A percentile compares a stretch with the other conserved stretches of the same genome.
phyloP scores from a whole-genome alignment of 1,140 invertebrate species.

The Caenorhabditis latens region DNA sequence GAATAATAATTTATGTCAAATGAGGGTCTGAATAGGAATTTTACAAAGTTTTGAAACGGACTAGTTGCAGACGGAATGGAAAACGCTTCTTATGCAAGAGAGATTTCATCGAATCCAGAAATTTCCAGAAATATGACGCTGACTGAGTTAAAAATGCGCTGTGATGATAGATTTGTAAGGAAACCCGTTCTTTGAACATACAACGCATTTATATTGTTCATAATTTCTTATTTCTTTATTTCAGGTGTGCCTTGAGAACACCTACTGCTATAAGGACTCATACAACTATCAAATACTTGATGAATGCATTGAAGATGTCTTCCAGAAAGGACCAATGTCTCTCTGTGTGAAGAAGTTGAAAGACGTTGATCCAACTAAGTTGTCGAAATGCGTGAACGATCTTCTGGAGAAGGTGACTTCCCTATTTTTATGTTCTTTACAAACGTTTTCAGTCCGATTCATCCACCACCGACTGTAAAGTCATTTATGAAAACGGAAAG shows the following conservation, averaged over 20 bases:
- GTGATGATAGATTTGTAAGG: conserved; percentile 13
- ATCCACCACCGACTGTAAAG: background rate
- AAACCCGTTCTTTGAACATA: too few species aligned
- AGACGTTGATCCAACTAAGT: background rate
- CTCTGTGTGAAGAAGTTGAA: background rate
- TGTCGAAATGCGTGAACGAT: background rate
- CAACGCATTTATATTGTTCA: too few species aligned
- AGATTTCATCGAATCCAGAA: background rate
- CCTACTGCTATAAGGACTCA: background rate
- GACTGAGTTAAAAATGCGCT: background rate
- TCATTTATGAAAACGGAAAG: background rate
- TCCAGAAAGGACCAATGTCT: background rate
- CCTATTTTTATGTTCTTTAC: too few species aligned
- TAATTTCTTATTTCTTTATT: background rate
- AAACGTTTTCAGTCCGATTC: background rate
- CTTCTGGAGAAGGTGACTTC: background rate
- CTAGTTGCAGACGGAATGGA: background rate
- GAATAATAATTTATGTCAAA: background rate
- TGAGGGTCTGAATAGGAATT: background rate
- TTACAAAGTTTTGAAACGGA: background rate
- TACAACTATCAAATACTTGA: background rate
- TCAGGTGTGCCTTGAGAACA: background rate
- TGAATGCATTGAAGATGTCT: conserved; percentile 6
- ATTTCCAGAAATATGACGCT: background rate
- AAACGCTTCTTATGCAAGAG: background rate